These are phyloP conservation scores for Corynorhinus townsendii DNA, from an alignment of 2,113 vertebrate genomes.

Conservation along the genomic window DNA sequence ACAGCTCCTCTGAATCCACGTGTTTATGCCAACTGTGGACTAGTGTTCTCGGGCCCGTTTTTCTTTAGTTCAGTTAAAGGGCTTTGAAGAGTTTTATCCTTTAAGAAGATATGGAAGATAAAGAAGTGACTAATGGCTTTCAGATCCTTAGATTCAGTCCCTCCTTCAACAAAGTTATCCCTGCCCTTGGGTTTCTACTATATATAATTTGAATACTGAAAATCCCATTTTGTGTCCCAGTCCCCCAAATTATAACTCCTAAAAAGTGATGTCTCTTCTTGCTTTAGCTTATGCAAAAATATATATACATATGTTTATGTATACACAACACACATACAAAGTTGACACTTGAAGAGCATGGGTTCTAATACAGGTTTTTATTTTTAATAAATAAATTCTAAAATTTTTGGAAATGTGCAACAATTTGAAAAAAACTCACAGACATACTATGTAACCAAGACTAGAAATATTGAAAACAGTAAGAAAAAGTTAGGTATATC, in stretches of 20 bases:
- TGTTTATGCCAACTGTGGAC: too few species aligned
- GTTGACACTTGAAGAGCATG: not conserved
- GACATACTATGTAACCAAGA: not conserved
- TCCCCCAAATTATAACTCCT: not conserved
- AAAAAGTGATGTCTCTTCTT: not conserved
- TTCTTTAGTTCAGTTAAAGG: not conserved
- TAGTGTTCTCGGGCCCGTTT: not conserved
- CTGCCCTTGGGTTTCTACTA: not conserved
- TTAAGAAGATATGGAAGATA: not conserved
- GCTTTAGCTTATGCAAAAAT: not conserved
- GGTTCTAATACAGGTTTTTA: not conserved
- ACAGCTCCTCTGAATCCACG: too few species aligned
- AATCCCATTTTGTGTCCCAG: not conserved
- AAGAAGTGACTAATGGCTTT: not conserved
- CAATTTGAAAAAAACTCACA: not conserved
- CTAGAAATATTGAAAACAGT: not conserved
- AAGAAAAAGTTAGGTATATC: not conserved
- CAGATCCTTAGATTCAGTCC: not conserved
- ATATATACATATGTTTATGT: not conserved
- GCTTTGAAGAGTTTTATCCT: not conserved
- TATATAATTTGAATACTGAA: not conserved
- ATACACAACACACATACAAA: not conserved
- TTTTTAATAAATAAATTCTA: not conserved
- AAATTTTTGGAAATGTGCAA: not conserved
- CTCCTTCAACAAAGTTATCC: not conserved